Base-by-base conservation (phyloP, 2,797 vertebrate genomes). In the Chelmon rostratus region DNA sequence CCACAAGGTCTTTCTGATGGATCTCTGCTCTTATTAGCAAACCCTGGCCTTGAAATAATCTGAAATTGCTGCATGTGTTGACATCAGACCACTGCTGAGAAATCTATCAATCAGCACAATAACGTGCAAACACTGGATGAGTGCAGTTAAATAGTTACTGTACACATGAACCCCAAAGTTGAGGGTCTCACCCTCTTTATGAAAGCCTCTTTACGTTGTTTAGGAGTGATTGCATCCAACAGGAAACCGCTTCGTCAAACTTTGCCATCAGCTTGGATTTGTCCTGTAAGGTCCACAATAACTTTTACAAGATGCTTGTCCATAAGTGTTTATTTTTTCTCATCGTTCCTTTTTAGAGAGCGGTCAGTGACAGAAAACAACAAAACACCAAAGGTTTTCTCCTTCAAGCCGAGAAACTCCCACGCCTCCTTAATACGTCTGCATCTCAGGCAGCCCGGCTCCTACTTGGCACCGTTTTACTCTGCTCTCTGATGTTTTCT, bases 241-340 rank as follows among this genome's bases (percentile, higher is more conserved):
- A 83, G 82, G 53, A 79, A 84, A 47, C 49, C 11, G 16, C 53
- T 25, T 46, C 5, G 42, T 50, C 8, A 23, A 38, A 63, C 46
- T 5, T 12, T 25, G 69, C 44, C n/a, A 42, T 75, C 38, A 25
- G 16, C 44, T 68, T 50, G 65, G 53, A 65, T 71, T 31, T 46
- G 42, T 59, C 71, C 68, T 50, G 25, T 62, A 28, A 64, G 10
- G 8, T 70, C 37, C 16, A 52, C 25, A 18, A 5, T 42, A n/a
- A 0, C 37, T 15, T 2, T n/a, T n/a, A 50, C 5, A 68, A 68
- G 70, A 79, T 56, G 68, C 63, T 63, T 25, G 23, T 15, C 35
- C 25, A 12, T 18, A 25, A 16, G 37, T 44, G 58, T 6, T 56
- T 25, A 2, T 12, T n/a, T 7, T 56, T 42, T 44, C 19, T 21